A percentile compares a stretch with the other conserved stretches of the same genome.
Evolutionary conservation across 2,113 vertebrate genomes (phyloP).

Genomic region (Psettodes erumei): DNA sequence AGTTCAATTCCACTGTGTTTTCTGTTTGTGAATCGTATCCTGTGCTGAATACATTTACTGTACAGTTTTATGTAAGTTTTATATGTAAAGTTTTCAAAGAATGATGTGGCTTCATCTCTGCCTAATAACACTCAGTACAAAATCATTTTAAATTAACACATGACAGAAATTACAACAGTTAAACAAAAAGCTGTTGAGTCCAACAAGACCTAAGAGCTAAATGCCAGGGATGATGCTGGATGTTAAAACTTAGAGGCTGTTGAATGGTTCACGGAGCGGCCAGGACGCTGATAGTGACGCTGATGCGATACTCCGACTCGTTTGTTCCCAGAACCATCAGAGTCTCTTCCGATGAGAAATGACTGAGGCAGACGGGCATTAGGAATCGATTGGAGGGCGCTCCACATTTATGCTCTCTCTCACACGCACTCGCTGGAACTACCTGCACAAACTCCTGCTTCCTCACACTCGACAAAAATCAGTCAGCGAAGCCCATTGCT

Average conservation of each 20-base stretch:
- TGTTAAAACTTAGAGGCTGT: conserved; percentile 26
- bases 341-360: conserved; percentile 51
- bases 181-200: background rate
- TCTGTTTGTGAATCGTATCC: conserved; percentile 49
- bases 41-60: conserved; percentile 35
- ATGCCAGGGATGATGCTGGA: background rate
- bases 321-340: conserved; percentile 52
- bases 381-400: conserved; percentile 47
- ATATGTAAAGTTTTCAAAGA: background rate
- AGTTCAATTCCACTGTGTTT: conserved; percentile 55
- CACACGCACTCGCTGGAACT: conserved; percentile 16
- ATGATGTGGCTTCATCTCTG: conserved; percentile 3
- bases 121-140: conserved; percentile 1
- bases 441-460: conserved; percentile 42
- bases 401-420: conserved; percentile 4
- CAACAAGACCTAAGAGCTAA: conserved; percentile 24
- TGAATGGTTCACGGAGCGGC: conserved; percentile 37
- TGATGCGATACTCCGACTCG: conserved; percentile 42
- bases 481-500: conserved; percentile 55
- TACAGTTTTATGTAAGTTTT: conserved; percentile 9
- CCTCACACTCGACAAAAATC: conserved; percentile 52
- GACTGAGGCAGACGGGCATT: conserved; percentile 43
- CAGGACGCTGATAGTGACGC: conserved; percentile 30
- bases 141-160: background rate
- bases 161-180: conserved; percentile 11